Conservation (phyloP, 2,797 vertebrate genomes). For the Microctenopoma stevenorrisi region DNA sequence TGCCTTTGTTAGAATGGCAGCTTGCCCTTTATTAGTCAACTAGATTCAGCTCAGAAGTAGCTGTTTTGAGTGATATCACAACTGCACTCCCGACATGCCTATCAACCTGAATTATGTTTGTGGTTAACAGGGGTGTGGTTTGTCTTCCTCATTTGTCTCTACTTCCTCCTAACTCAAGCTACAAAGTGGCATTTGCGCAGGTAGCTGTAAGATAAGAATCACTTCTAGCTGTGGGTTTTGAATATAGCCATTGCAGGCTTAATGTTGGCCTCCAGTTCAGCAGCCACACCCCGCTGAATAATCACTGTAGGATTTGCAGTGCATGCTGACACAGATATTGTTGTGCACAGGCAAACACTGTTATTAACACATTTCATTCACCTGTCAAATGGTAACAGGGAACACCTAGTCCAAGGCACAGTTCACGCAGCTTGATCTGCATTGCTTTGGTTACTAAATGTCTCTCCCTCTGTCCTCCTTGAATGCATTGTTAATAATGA, state of each 20-base stretch:
- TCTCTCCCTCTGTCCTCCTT: constrained; percentile 3
- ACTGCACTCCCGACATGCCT: constrained; percentile 35
- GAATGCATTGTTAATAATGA: constrained; percentile 53
- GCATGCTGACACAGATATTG: constrained; percentile 43
- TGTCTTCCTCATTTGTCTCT: constrained; percentile 50
- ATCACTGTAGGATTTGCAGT: constrained; percentile 54
- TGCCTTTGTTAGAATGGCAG: neutral
- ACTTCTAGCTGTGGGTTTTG: constrained; percentile 23
- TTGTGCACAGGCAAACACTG: constrained; percentile 32
- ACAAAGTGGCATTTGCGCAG: constrained; percentile 31
- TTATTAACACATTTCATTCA: constrained; percentile 66
- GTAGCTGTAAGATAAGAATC: constrained; percentile 25
- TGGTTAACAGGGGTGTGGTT: constrained; percentile 53
- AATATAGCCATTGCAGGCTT: constrained; percentile 44
- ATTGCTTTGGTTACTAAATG: constrained; percentile 29
- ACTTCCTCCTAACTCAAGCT: constrained; percentile 61
- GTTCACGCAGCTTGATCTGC: constrained; percentile 27
- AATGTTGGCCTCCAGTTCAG: constrained; percentile 37
- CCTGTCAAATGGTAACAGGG: constrained; percentile 50
- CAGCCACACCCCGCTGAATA: constrained; percentile 66
- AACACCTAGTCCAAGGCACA: constrained; percentile 53
- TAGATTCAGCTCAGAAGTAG: constrained; percentile 22
- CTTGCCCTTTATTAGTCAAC: constrained; percentile 17
- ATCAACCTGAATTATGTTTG: constrained; percentile 35
- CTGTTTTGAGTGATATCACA: constrained; percentile 17